These are phyloP conservation scores for Tinea trinotella DNA, from an alignment of 2,888 invertebrate genomes.

Conservation along the genomic window DNA sequence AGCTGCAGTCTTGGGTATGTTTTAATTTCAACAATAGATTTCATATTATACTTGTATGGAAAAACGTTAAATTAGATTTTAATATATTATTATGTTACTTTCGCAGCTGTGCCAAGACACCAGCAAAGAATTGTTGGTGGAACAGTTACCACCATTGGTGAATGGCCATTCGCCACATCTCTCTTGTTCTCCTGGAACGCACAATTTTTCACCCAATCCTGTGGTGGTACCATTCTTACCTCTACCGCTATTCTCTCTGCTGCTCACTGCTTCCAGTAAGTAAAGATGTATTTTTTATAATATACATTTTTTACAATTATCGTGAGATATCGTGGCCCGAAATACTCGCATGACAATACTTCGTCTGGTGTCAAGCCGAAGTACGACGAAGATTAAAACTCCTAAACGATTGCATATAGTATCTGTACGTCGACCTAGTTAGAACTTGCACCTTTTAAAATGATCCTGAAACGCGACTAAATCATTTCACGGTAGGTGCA, in stretches of 20 bases:
- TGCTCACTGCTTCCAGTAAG: slow-evolving; percentile 36
- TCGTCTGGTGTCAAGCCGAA: no score
- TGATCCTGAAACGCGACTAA: no score
- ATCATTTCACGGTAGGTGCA: no score
- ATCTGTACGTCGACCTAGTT: no score
- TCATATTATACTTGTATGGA: background rate
- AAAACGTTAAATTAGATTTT: background rate
- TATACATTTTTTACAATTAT: background rate
- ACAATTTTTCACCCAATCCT: slow-evolving; percentile 22
- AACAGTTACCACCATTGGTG: slow-evolving; percentile 15
- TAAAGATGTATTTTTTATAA: slow-evolving; percentile 5
- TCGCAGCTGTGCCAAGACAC: slow-evolving; percentile 17
- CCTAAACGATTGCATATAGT: no score
- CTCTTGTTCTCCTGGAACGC: slow-evolving; percentile 11
- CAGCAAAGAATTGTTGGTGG: slow-evolving; percentile 18
- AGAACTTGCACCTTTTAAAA: no score
- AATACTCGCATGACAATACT: no score
- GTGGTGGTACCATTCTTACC: slow-evolving; percentile 31
- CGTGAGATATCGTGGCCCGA: no score
- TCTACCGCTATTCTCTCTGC: slow-evolving; percentile 34
- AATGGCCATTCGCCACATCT: slow-evolving; percentile 6
- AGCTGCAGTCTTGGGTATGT: slow-evolving; percentile 28
- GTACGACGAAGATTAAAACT: no score
- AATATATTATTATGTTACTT: background rate
- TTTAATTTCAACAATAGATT: background rate